Evolutionary conservation across 92 coral and sea anemone genomes (phyloP).

Genomic region (Epizoanthus ramosus): DNA sequence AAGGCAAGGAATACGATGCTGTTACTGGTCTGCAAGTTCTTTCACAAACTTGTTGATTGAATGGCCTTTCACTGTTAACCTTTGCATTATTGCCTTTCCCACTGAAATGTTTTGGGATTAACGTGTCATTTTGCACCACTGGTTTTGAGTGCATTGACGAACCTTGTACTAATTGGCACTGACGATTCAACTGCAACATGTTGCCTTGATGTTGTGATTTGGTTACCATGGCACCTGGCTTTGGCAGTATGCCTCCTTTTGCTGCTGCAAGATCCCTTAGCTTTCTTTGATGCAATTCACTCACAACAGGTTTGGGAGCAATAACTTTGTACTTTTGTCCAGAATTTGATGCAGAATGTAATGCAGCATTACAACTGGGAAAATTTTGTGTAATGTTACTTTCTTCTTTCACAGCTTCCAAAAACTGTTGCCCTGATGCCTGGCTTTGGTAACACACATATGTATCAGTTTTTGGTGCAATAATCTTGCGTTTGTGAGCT

Average conservation of each 20-base stretch:
- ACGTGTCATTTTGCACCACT: background rate
- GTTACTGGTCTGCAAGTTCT: constrained; percentile 12
- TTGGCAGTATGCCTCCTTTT: constrained; percentile 16
- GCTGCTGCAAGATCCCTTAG: background rate
- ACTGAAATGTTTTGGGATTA: constrained; percentile 6
- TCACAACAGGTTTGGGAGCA: constrained; percentile 30
- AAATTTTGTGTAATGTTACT: constrained; percentile 1
- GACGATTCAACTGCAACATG: background rate
- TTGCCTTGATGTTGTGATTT: background rate
- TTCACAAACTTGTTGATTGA: background rate
- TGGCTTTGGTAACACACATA: background rate
- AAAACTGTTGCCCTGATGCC: background rate
- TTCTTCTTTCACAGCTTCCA: constrained; percentile 21
- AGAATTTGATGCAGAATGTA: background rate
- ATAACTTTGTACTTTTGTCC: constrained; percentile 24
- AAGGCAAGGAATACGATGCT: constrained; percentile 11
- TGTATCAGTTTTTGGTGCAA: background rate
- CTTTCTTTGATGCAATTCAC: constrained; percentile 1
- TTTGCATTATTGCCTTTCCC: background rate
- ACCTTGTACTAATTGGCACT: background rate
- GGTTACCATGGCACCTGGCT: constrained; percentile 5
- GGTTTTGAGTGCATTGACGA: background rate
- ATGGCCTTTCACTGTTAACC: background rate
- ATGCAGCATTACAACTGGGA: background rate
- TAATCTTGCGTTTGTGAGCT: background rate